Evolutionary conservation across 2,113 vertebrate species (phyloP).

Genomic region (Asarcornis scutulata): DNA sequence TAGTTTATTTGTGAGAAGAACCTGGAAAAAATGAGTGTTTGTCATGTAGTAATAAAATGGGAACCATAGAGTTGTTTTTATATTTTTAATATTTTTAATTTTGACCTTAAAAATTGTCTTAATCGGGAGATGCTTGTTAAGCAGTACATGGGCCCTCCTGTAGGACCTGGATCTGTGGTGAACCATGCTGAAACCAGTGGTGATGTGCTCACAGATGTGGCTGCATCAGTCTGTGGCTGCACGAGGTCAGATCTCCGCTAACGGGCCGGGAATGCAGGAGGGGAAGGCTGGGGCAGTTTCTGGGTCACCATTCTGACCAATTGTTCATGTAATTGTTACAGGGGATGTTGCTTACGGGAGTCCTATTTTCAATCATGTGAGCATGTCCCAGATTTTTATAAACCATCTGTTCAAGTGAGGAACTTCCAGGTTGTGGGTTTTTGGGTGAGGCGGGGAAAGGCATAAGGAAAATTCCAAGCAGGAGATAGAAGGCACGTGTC

Average conservation of each 20-base stretch:
- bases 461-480: background rate
- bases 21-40: background rate
- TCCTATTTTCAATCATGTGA: slow-evolving; percentile 29
- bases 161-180: background rate
- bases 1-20: background rate
- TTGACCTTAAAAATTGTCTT: background rate
- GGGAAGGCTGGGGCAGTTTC: slow-evolving; percentile 22
- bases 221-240: background rate
- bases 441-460: background rate
- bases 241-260: background rate
- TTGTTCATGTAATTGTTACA: slow-evolving; percentile 49
- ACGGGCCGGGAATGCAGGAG: background rate
- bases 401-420: slow-evolving; percentile 65
- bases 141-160: rapidly evolving
- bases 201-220: background rate
- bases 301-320: slow-evolving; percentile 55
- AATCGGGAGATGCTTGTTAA: rapidly evolving
- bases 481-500: slow-evolving; percentile 21
- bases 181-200: background rate
- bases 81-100: background rate
- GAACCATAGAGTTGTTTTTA: background rate
- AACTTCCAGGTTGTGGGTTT: slow-evolving; percentile 59
- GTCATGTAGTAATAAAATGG: background rate
- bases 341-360: slow-evolving; percentile 49
- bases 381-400: slow-evolving; percentile 49